A percentile compares a stretch with the other conserved stretches of the same genome.
Evolutionary conservation across 2,797 vertebrate genomes (phyloP).

Genomic region (Sarcoramphus papa): DNA sequence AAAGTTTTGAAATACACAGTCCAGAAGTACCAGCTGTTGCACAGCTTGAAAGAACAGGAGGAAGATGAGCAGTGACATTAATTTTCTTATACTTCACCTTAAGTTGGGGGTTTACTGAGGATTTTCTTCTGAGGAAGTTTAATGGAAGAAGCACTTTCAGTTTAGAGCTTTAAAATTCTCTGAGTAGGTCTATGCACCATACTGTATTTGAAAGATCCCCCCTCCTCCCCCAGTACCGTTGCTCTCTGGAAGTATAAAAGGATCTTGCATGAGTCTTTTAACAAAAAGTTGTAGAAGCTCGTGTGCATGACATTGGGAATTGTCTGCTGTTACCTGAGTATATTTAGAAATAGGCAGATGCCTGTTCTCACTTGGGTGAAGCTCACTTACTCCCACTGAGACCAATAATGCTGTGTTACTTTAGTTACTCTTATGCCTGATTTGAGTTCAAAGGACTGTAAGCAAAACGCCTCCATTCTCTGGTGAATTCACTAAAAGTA

Average conservation of each 20-base stretch:
- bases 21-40: neutral
- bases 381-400: neutral
- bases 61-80: neutral
- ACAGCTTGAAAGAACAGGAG: neutral
- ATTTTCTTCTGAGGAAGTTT: neutral
- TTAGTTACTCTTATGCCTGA: neutral
- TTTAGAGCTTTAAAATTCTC: neutral
- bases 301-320: neutral
- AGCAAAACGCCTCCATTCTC: neutral
- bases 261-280: neutral
- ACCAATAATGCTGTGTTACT: neutral
- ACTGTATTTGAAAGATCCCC: neutral
- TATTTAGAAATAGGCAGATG: neutral
- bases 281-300: neutral
- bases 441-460: neutral
- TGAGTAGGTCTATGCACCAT: rapidly evolving
- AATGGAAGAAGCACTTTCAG: neutral
- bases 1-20: neutral
- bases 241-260: neutral
- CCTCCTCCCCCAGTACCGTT: neutral
- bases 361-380: neutral
- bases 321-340: neutral
- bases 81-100: neutral
- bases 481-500: neutral
- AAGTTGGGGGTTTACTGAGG: neutral